phyloP scores from a whole-genome alignment of 2,888 invertebrate genomes.

The Cryptocephalus moraei region DNA sequence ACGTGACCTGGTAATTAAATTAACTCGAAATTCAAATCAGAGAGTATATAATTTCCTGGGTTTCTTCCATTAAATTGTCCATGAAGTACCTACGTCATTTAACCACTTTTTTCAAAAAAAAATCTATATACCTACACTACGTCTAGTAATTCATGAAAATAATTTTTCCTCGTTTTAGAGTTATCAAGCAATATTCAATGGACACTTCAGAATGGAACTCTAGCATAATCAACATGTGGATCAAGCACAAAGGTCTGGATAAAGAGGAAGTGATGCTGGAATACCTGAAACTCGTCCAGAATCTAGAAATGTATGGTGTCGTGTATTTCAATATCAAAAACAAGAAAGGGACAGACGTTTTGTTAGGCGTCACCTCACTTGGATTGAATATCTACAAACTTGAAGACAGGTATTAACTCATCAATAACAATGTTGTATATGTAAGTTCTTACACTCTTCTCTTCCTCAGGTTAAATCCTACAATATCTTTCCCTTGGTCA shows the following conservation, averaged over 20 bases:
- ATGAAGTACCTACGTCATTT: too few species aligned
- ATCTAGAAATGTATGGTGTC: constrained; percentile 96
- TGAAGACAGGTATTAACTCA: constrained; percentile 69
- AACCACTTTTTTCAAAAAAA: too few species aligned
- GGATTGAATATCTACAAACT: constrained; percentile 97
- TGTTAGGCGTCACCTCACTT: constrained; percentile 93
- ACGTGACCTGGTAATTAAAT: too few species aligned
- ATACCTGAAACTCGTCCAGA: constrained; percentile 93
- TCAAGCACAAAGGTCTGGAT: constrained; percentile 81
- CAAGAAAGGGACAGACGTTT: constrained; percentile 94
- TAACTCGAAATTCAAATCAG: too few species aligned
- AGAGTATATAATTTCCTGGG: too few species aligned
- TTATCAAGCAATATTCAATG: constrained; percentile 95
- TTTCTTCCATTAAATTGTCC: too few species aligned
- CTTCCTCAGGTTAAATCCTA: constrained; percentile 74
- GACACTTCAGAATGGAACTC: constrained; percentile 95
- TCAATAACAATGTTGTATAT: not conserved
- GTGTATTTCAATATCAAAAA: constrained; percentile 98
- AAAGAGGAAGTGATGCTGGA: constrained; percentile 99
- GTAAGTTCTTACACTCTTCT: not conserved
- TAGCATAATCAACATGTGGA: constrained; percentile 95
- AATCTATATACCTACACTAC: too few species aligned
- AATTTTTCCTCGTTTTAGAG: constrained; percentile 40
- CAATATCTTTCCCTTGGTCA: constrained; percentile 98
- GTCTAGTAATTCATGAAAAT: not conserved